Percentiles rank a stretch among this genome's conserved stretches.
Conservation (phyloP, 2,797 vertebrate genomes). For the Sebastolobus alascanus region DNA sequence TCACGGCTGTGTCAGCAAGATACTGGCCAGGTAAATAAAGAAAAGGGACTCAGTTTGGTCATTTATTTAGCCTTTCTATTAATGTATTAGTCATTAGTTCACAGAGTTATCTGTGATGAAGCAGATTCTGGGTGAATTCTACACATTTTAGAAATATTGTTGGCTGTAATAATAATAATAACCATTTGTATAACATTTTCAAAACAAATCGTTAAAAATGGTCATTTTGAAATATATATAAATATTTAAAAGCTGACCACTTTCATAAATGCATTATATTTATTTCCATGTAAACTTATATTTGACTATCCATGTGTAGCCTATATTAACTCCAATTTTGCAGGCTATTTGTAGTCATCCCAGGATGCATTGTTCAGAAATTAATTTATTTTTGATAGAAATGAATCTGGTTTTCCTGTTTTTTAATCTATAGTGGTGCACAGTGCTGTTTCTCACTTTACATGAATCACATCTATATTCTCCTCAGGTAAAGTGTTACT, state of each 20-base stretch:
- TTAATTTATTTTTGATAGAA: neutral
- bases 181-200: neutral
- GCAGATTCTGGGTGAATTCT: neutral
- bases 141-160: neutral
- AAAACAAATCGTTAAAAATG: neutral
- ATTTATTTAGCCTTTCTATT: neutral
- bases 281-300: neutral
- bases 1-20: conserved; percentile 95
- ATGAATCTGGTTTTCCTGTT: neutral
- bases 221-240: neutral
- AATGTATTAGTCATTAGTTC: neutral
- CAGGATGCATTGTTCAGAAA: neutral
- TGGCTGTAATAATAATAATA: neutral
- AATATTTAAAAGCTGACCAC: neutral
- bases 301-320: neutral
- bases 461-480: neutral
- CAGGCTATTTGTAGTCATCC: neutral
- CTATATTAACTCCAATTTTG: neutral
- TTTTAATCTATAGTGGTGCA: neutral
- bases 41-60: conserved; percentile 39
- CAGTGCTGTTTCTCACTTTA: neutral
- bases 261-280: neutral
- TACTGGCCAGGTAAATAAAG: conserved; percentile 89
- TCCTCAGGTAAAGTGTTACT: neutral
- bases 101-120: neutral